Evolutionary conservation across 2,888 invertebrate genomes (phyloP).

Genomic region (Cheilosia vulpina): DNA sequence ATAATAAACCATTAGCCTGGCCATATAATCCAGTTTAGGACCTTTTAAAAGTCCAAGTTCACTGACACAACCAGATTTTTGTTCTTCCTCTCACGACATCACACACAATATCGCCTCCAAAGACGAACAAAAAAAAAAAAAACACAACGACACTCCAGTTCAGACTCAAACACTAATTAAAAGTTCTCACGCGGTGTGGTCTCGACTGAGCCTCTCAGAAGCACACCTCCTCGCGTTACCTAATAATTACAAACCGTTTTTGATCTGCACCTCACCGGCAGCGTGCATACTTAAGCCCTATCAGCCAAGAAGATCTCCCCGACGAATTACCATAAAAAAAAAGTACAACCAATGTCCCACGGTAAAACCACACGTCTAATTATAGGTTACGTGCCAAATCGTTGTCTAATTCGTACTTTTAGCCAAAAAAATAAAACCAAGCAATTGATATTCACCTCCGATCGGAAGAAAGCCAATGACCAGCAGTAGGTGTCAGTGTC

Average conservation of each 20-base stretch:
- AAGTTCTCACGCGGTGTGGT: conserved; percentile 70
- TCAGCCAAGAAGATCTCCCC: conserved; percentile 32
- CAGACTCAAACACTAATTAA: conserved; percentile 63
- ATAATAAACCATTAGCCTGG: neutral
- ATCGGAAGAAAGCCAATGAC: conserved; percentile 35
- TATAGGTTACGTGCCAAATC: conserved; percentile 46
- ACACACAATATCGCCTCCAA: conserved; percentile 11
- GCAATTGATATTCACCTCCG: conserved; percentile 48
- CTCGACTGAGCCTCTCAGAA: conserved; percentile 21
- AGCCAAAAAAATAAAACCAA: neutral
- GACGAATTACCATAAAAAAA: conserved; percentile 47
- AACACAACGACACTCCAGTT: neutral
- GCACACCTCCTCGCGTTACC: conserved; percentile 65
- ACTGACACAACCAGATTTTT: conserved; percentile 42
- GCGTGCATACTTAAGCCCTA: conserved; percentile 30
- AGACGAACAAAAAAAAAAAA: neutral
- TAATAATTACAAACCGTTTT: conserved; percentile 70
- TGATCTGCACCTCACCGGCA: conserved; percentile 38
- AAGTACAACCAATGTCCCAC: conserved; percentile 21
- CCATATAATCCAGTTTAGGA: conserved; percentile 1
- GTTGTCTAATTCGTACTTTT: conserved; percentile 28
- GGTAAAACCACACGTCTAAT: conserved; percentile 34
- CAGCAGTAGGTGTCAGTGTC: conserved; percentile 1
- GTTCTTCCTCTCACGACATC: conserved; percentile 31
- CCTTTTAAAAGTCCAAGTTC: conserved; percentile 34